Percentiles rank a stretch among this genome's conserved stretches.
Evolutionary conservation across 2,113 vertebrate genomes (phyloP).

Genomic region (Misgurnus anguillicaudatus): DNA sequence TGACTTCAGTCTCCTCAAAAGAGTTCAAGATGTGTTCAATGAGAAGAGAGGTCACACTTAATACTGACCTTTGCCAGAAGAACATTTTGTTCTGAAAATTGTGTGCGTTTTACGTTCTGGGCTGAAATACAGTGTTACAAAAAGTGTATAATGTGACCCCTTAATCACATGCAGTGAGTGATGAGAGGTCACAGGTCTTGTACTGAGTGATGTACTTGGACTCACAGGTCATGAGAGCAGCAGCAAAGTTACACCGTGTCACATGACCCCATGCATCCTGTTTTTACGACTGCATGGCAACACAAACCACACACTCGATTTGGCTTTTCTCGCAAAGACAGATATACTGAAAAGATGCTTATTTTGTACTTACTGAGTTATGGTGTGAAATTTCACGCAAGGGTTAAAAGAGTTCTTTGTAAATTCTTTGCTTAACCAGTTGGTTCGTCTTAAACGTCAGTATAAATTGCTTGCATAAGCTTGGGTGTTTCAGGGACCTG

Average conservation of each 20-base stretch:
- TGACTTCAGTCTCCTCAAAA: too few species aligned
- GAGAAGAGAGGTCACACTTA: too few species aligned
- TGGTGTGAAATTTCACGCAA: constrained; percentile 29
- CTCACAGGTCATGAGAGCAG: constrained; percentile 32
- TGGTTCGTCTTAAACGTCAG: not conserved
- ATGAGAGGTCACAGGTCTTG: constrained; percentile 14
- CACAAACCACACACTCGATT: constrained; percentile 35
- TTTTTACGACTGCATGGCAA: constrained; percentile 51
- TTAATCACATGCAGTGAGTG: constrained; percentile 1
- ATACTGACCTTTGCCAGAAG: too few species aligned
- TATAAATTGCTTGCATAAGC: not conserved
- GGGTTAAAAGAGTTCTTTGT: not conserved
- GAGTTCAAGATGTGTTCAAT: too few species aligned
- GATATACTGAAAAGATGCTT: constrained; percentile 17
- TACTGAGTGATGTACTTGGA: constrained; percentile 21
- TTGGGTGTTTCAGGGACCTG: constrained; percentile 12
- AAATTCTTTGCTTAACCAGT: constrained; percentile 4
- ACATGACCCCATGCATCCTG: constrained; percentile 53
- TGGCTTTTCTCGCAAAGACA: not conserved
- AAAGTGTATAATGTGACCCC: not conserved
- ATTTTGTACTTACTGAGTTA: not conserved
- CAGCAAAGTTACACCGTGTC: constrained; percentile 26
- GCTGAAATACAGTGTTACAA: not conserved
- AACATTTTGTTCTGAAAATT: too few species aligned
- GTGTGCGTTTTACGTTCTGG: too few species aligned